Base-by-base conservation (phyloP, 1,140 invertebrate genomes). In the Uloborus diversus region DNA sequence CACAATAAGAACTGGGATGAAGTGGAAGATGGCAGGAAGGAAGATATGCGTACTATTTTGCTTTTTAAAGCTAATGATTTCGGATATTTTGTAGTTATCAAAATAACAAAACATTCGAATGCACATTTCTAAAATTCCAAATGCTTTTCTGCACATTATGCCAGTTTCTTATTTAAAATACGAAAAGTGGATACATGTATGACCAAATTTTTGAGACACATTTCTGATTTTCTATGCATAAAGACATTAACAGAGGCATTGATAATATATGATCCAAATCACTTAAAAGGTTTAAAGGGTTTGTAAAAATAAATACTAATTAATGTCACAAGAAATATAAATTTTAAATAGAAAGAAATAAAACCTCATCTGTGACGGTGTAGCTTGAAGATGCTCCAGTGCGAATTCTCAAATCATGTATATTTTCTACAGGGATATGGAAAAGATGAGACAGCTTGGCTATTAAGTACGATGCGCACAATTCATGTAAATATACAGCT, bases 401-500 rank as follows among this genome's bases (percentile, higher is more conserved):
- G 25, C 25, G 61, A 13, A 78, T n/a, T 37, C 49, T 27, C n/a
- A 78, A 2, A 30, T 78, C 73, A 17, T 66, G 73, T 28, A 78
- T 66, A 23, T 49, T 78, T 28, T 78, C 62, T n/a, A 78, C 13
- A 30, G 33, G 73, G 9, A 78, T 78, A 25, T 65, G 30, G 23
- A 78, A 78, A 3, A 78, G 25, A 28, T 57, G 11, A 20, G 61
- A 49, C 17, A 78, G 47, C 23, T 78, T 78, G 30, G 42, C 32
- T 56, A 51, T 78, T 28, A 78, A 61, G 35, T 65, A 78, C 7
- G 62, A 37, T 28, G 35, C 42, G 57, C 32, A 51, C 13, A 78
- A 51, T n/a, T 78, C 73, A 56, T 78, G 49, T 5, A 78, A 23
- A 78, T 78, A 78, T 13, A 78, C 73, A 28, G 73, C 73, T 65